Evolutionary conservation across 2,797 vertebrate genomes (phyloP), one percentile per base, ranked within the genome.

Genomic region (Knipowitschia caucasica): DNA sequence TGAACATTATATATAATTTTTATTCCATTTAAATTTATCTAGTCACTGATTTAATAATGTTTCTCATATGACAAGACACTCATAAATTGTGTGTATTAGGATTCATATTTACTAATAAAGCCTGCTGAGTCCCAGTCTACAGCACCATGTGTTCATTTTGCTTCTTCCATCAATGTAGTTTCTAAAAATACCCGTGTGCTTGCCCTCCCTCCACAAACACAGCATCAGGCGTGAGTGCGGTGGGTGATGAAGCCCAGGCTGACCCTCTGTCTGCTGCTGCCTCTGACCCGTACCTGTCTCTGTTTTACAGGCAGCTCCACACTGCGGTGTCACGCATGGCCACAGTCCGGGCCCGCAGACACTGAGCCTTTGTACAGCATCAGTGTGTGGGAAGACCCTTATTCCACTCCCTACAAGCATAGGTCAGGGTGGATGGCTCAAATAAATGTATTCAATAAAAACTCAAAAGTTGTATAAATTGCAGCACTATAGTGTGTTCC

Each of bases 271-370:
- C 30, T 72, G 79, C 72, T 80, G 67, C 35, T 75, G 82, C 62
- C 81, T 39, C 24, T 86, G 86, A 90, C 86, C 89, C 82, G 31
- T 84, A 87, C 86, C 83, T 69, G 61, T 79, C 79, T 67, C 75
- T 36, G 83, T 76, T 87, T 86, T 83, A 67, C 84, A 67, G 83
- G 80, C 85, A 82, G 73, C 70, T 82, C 85, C 56, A 80, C 86
- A 72, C 78, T 65, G 44, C 24, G 24, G 14, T 54, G 77, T 81
- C 81, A 86, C 77, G 83, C 5, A 69, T 83, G 64, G 60, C 84
- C 69, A 25, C 77, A 76, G 77, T 61, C 53, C 38, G 66, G 53
- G 77, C 69, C 77, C 69, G 77, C 29, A 71, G 87, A 89, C 87
- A 89, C 88, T 81, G 72, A 77, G 44, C 82, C 79, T 69, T 91